phyloP scores from a whole-genome alignment of 2,888 invertebrate genomes.

The Noctua fimbriata region DNA sequence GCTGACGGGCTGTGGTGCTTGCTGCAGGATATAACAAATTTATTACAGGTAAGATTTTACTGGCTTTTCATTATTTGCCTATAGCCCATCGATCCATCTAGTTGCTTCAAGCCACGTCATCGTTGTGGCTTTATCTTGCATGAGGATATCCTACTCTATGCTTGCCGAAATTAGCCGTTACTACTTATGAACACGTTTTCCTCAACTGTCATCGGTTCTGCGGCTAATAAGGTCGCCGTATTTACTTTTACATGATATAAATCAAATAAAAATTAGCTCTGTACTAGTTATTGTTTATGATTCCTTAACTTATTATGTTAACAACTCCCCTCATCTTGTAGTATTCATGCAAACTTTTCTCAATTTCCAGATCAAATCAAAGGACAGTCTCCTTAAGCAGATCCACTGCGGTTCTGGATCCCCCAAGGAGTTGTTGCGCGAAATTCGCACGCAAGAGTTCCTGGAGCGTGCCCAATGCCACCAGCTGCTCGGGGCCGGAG shows the following conservation, averaged over 20 bases:
- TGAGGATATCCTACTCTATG: background rate
- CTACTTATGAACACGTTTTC: background rate
- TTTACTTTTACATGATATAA: background rate
- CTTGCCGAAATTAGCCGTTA: background rate
- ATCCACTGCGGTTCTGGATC: constrained; percentile 91
- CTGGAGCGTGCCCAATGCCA: constrained; percentile 95
- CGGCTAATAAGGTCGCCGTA: background rate
- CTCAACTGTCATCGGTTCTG: background rate
- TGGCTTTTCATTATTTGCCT: background rate
- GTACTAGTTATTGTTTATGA: background rate
- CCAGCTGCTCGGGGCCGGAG: constrained; percentile 94
- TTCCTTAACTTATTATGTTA: background rate
- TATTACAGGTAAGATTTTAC: constrained; percentile 90
- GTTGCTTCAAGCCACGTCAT: background rate
- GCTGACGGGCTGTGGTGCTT: constrained; percentile 94
- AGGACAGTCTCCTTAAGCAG: constrained; percentile 94
- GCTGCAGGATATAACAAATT: constrained; percentile 94
- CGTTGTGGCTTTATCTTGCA: background rate
- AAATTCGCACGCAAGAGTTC: constrained; percentile 95
- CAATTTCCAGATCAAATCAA: constrained; percentile 93
- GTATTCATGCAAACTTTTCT: constrained; percentile 7
- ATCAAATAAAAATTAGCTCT: background rate
- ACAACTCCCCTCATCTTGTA: background rate
- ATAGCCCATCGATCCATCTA: background rate
- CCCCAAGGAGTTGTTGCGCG: constrained; percentile 89